Evolutionary conservation across 1,140 invertebrate genomes (phyloP).

Genomic region (Agrilus planipennis): DNA sequence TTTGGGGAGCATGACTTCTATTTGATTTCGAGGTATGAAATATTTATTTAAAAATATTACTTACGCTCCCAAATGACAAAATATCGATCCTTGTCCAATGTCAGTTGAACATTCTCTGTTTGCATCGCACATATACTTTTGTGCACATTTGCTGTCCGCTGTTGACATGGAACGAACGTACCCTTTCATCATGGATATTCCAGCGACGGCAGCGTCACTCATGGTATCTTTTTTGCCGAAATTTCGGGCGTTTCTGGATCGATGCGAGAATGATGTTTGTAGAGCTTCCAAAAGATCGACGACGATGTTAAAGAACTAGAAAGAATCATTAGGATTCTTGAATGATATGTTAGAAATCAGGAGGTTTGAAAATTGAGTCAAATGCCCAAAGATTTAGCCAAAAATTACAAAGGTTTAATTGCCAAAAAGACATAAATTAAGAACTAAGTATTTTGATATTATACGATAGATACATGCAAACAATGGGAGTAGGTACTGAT

Average conservation of each 20-base stretch:
- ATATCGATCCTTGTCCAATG: slow-evolving; percentile 69
- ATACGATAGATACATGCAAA: too few species aligned
- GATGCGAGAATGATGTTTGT: slow-evolving; percentile 83
- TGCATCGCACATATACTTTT: slow-evolving; percentile 77
- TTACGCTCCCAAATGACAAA: slow-evolving; percentile 89
- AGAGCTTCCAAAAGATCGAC: slow-evolving; percentile 79
- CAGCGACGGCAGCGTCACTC: slow-evolving; percentile 73
- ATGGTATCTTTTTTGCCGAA: slow-evolving; percentile 73
- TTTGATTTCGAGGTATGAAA: too few species aligned
- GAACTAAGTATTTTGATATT: too few species aligned
- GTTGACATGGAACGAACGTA: slow-evolving; percentile 73
- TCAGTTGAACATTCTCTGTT: slow-evolving; percentile 76
- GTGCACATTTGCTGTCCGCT: slow-evolving; percentile 66
- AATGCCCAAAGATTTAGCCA: too few species aligned
- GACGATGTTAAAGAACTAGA: slow-evolving; percentile 82
- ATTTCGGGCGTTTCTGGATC: slow-evolving; percentile 67
- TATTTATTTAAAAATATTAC: slow-evolving; percentile 35
- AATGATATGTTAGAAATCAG: too few species aligned
- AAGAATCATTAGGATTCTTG: too few species aligned
- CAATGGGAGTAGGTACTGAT: too few species aligned
- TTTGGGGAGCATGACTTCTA: too few species aligned
- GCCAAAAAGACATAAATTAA: too few species aligned
- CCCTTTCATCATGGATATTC: slow-evolving; percentile 77
- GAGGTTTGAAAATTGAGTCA: too few species aligned
- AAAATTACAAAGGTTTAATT: too few species aligned